Evolutionary conservation across 2,797 vertebrate species (phyloP).

Genomic region (Pristis pectinata): DNA sequence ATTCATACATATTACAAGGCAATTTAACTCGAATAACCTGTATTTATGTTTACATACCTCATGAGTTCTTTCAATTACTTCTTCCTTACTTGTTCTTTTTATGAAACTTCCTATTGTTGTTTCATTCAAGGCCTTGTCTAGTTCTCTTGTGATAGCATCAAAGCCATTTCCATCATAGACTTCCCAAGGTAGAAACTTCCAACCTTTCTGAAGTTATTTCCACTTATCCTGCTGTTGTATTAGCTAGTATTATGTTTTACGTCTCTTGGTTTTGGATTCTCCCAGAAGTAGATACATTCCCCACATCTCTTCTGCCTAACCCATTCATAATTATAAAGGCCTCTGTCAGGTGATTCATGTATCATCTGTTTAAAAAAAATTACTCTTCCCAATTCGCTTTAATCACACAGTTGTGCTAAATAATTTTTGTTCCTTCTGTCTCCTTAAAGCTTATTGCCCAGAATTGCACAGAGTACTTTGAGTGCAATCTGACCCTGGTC

Average conservation of each 20-base stretch:
- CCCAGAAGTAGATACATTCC: not conserved
- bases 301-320: not conserved
- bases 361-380: too few relatives aligned
- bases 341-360: too few relatives aligned
- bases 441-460: too few relatives aligned
- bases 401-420: too few relatives aligned
- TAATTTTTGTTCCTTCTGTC: too few relatives aligned
- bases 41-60: not conserved
- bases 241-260: not conserved
- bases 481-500: too few relatives aligned
- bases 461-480: too few relatives aligned
- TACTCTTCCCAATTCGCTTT: too few relatives aligned
- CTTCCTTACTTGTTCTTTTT: not conserved
- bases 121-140: not conserved
- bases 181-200: not conserved
- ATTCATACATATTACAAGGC: too few relatives aligned
- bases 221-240: not conserved
- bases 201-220: not conserved
- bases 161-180: not conserved
- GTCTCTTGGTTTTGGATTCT: not conserved
- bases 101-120: not conserved
- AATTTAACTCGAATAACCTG: not conserved
- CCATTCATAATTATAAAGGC: too few relatives aligned
- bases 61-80: not conserved
- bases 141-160: not conserved